Evolutionary conservation across 2,888 invertebrate species (phyloP), one percentile per base, ranked within the genome.

Genomic region (Lasioglossum morio): DNA sequence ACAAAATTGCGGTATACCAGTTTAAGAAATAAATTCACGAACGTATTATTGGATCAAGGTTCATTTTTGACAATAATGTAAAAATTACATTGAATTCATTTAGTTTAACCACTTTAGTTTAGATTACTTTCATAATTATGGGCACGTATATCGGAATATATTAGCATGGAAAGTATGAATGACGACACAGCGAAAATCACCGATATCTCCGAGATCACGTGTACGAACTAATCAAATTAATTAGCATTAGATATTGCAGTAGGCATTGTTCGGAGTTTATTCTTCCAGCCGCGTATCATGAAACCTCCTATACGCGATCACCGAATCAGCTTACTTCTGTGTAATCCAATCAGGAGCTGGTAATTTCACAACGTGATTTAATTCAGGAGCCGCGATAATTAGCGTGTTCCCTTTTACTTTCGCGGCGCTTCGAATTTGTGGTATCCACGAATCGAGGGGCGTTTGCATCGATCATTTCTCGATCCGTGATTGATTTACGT

Each of bases 301-400:
- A 69, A 69, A 69, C 69, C 23, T 69, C 69, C 69, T 37, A 37
- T 69, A 69, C 66, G 19, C 23, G 23, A 34, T 34, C 30, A 34
- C 30, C 23, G 34, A 66, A 23, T 34, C 34, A 23, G 69, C 37
- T 69, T 69, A 69, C 12, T 46, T 10, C 74, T 83, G 12, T 27
- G 73, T 48, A 74, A 83, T 84, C 73, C 74, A 40, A n/a, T 70
- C 69, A 48, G 34, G n/a, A 10, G 53, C 19, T 74, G 37, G 23
- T 83, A 72, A 76, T 74, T 69, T 4, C 66, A 4, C 16, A 72
- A 81, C 16, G 43, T 43, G 46, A 82, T 77, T 77, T 69, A 48
- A 37, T 57, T 46, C 46, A 46, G 23, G 46, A n/a, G 46, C n/a
- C 48, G 34, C 30, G 69, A 34, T 27, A 70, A 84, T 84, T 84